Evolutionary conservation across 2,888 invertebrate species (phyloP), one percentile per base, ranked within the genome.

Genomic region (Cosmopolites sordidus): DNA sequence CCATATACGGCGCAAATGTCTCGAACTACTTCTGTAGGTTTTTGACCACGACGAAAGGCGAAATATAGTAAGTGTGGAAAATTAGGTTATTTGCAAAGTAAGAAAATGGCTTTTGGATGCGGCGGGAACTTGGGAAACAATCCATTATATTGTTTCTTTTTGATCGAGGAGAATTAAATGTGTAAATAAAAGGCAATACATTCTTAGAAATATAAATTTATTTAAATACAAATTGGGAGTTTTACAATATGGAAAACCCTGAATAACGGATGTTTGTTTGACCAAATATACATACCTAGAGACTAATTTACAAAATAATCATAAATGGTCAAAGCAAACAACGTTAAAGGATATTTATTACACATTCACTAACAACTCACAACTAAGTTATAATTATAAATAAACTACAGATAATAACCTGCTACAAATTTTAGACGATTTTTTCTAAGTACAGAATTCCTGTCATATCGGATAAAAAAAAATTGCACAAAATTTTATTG

Each of bases 141-240:
- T n/a, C n/a, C n/a, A n/a, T n/a, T n/a, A n/a, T n/a, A n/a, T n/a
- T n/a, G n/a, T n/a, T n/a, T n/a, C n/a, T n/a, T n/a, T n/a, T n/a
- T n/a, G n/a, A n/a, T n/a, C n/a, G n/a, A n/a, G n/a, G n/a, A n/a
- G n/a, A n/a, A n/a, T n/a, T n/a, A n/a, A n/a, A n/a, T n/a, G n/a
- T n/a, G n/a, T n/a, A 27, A 27, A 27, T 27, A 27, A 22, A 43
- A 47, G 9, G 16, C 22, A 38, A 17, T 39, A 15, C 8, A 40
- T 58, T 53, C 48, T 64, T 72, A 71, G 69, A 73, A 73, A 73
- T 73, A 73, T 73, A 73, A 71, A 72, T 73, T 73, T 73, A 73
- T 73, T 72, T 71, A 71, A 70, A 69, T 71, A 73, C 70, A 73
- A 73, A 71, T 68, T 64, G 66, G 69, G 67, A 69, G 67, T 69